Percentiles rank a stretch among this genome's conserved stretches.
Evolutionary conservation across 2,797 vertebrate species (phyloP).

Genomic region (Phoebastria nigripes): DNA sequence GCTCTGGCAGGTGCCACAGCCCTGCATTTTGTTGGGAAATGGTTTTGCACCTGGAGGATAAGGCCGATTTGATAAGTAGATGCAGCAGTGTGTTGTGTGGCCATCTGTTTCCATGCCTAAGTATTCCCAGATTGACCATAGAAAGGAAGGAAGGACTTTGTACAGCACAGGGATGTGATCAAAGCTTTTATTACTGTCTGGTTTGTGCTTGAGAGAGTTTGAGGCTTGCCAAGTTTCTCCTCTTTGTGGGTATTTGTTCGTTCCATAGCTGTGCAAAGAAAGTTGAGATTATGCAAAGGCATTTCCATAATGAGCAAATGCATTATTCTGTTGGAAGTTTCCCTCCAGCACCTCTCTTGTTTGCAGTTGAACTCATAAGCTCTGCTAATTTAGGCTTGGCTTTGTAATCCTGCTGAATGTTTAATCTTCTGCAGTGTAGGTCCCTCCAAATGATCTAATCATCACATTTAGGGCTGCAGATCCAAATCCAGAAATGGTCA

Average conservation of each 20-base stretch:
- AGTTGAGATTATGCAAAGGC: conserved; percentile 41
- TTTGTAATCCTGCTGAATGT: background rate
- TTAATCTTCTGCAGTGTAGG: background rate
- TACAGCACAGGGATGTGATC: conserved; percentile 19
- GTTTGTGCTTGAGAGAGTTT: conserved; percentile 43
- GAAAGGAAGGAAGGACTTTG: conserved; percentile 29
- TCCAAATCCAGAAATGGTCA: background rate
- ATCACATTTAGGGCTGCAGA: background rate
- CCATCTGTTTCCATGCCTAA: background rate
- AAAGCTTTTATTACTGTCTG: conserved; percentile 51
- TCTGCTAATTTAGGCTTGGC: background rate
- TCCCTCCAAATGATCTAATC: background rate
- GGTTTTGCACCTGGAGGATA: conserved; percentile 14
- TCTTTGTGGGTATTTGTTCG: conserved; percentile 40
- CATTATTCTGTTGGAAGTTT: conserved; percentile 45
- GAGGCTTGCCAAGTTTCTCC: conserved; percentile 52
- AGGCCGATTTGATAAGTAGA: background rate
- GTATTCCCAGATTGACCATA: background rate
- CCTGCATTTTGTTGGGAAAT: background rate
- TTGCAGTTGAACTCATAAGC: conserved; percentile 11
- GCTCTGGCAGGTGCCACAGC: background rate
- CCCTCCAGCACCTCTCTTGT: conserved; percentile 13
- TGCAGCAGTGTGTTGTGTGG: background rate
- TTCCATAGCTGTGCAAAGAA: conserved; percentile 46
- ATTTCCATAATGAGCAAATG: conserved; percentile 54